Base-by-base conservation (phyloP, 2,797 vertebrate species). In the Mionectes olivaceus region DNA sequence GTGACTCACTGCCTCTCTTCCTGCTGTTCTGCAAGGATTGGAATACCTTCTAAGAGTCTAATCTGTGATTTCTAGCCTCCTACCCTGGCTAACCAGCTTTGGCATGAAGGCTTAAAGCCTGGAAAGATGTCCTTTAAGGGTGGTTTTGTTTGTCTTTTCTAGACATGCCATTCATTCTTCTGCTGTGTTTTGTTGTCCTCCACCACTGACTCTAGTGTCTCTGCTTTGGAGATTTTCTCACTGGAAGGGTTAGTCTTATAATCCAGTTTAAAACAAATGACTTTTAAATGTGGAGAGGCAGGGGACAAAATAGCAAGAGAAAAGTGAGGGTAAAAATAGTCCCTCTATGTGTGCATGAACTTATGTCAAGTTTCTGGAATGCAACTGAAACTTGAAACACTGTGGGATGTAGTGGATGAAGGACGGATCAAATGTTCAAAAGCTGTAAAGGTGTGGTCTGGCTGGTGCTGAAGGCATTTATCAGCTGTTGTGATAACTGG, bases 381-480 rank as follows among this genome's bases (percentile, higher is more conserved):
- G 87, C 23, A n/a, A 1, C 49, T 90, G 90, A 56, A 75, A 87
- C 46, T 37, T 63, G 86, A 94, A 92, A 57, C 1, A 1, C 46
- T 55, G 35, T 30, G 74, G 69, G 76, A 24, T 77, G 33, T 32
- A 39, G 39, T 27, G 44, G 43, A 65, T 87, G 46, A 74, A 68
- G 57, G 17, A 57, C 64, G 49, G 61, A 71, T 55, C 61, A 60
- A 77, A 53, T 46, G 49, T 83, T 83, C 33, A 41, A 16, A 86
- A 93, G 37, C 90, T 95, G 67, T 83, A n/a, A 75, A 92, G 83
- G 88, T 92, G 86, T 75, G 70, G 50, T 53, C 50, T 88, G 77
- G 46, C 61, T 75, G 53, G 10, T 55, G 37, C 69, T 60, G 53
- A 75, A 76, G 59, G 43, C n/a, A 9, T 86, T 94, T 80, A 30